phyloP scores from a whole-genome alignment of 1,140 invertebrate genomes.

The Achatina immaculata region DNA sequence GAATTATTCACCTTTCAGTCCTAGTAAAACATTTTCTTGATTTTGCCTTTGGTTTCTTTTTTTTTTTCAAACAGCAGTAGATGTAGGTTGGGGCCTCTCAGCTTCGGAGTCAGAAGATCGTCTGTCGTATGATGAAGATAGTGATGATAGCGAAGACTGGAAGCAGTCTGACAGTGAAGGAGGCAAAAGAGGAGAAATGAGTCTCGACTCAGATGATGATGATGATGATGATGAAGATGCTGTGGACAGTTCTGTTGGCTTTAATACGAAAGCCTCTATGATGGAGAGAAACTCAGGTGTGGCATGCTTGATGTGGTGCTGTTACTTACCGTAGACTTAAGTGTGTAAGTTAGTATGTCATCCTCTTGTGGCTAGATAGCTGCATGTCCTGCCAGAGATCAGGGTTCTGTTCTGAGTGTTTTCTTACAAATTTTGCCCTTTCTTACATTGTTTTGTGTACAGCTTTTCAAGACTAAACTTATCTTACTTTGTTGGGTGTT shows the following conservation, averaged over 20 bases:
- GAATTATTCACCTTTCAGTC: no score
- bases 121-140: constrained; percentile 49
- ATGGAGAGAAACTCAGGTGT: constrained; percentile 43
- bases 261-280: constrained; percentile 37
- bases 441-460: no score
- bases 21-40: no score
- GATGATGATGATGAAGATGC: constrained; percentile 59
- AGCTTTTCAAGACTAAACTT: no score
- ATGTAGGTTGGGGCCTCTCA: constrained; percentile 42
- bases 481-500: no score
- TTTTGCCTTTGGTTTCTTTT: background rate
- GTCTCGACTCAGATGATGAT: constrained; percentile 42
- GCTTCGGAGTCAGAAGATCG: constrained; percentile 69
- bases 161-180: constrained; percentile 59
- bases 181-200: constrained; percentile 53
- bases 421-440: no score
- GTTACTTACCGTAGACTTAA: no score
- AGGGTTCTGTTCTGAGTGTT: no score
- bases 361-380: no score
- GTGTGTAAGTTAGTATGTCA: no score
- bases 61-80: background rate
- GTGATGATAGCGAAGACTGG: constrained; percentile 47
- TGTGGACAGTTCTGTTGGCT: constrained; percentile 51
- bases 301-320: no score
- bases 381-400: no score